A percentile compares a stretch with the other conserved stretches of the same genome.
Evolutionary conservation across 2,797 vertebrate genomes (phyloP).

Genomic region (Coendou prehensilis): DNA sequence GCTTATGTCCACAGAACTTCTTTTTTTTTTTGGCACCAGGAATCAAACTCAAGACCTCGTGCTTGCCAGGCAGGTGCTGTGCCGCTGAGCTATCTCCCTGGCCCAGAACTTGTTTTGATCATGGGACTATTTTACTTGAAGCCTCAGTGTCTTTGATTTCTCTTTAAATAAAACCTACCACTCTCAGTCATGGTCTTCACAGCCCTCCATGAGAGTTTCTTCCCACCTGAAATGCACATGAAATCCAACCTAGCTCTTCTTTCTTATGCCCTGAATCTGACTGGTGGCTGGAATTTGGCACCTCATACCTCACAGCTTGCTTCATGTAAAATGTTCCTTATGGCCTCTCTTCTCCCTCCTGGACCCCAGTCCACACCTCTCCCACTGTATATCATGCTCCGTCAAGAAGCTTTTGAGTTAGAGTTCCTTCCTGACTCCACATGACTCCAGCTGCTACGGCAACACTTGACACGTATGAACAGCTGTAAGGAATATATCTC

Average conservation of each 20-base stretch:
- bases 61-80: too few species aligned
- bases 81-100: too few species aligned
- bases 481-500: neutral
- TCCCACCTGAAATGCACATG: rapidly evolving
- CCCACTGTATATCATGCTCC: neutral
- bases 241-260: rapidly evolving
- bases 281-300: rapidly evolving
- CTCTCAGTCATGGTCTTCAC: neutral
- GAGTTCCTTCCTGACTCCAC: neutral
- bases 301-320: rapidly evolving
- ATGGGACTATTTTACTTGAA: neutral
- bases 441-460: neutral
- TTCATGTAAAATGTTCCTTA: rapidly evolving
- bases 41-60: too few species aligned
- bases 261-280: rapidly evolving
- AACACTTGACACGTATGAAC: neutral
- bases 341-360: neutral
- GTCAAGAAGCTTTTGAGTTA: neutral
- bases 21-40: too few species aligned
- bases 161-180: neutral
- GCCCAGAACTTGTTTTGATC: neutral
- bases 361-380: neutral
- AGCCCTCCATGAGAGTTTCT: rapidly evolving
- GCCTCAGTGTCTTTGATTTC: neutral
- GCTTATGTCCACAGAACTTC: neutral